Evolutionary conservation across 2,113 vertebrate genomes (phyloP).

Genomic region (Paramormyrops kingsleyae): DNA sequence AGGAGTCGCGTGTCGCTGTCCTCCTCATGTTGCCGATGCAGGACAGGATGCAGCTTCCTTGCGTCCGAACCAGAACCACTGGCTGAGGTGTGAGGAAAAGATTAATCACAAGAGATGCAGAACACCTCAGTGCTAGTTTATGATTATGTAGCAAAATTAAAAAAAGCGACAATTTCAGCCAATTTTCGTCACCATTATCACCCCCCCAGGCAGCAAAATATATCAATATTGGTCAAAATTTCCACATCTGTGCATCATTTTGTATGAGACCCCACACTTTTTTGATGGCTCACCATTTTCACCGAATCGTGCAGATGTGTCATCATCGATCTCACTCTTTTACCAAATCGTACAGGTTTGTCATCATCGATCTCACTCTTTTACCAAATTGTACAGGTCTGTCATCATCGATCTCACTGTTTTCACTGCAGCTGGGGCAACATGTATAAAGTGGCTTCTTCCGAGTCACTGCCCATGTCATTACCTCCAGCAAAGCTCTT

Average conservation of each 20-base stretch:
- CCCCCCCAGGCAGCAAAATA: not conserved
- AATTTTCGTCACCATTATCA: not conserved
- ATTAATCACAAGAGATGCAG: not conserved
- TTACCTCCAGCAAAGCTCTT: conserved; percentile 24
- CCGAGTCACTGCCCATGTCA: not conserved
- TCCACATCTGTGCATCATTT: not conserved
- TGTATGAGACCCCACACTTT: not conserved
- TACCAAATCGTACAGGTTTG: not conserved
- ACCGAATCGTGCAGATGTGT: not conserved
- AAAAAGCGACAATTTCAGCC: not conserved
- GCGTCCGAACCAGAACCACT: not conserved
- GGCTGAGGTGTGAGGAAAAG: not conserved
- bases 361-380: no score
- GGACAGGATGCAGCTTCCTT: not conserved
- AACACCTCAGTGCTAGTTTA: not conserved
- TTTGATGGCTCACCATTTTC: not conserved
- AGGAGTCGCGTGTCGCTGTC: not conserved
- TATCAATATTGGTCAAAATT: not conserved
- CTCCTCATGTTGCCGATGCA: not conserved
- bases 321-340: not conserved
- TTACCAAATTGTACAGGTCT: no score
- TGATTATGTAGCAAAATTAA: not conserved
- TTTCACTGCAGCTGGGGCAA: not conserved
- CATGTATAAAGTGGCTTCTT: not conserved
- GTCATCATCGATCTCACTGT: not conserved